Percentiles rank a stretch among this genome's conserved stretches.
Conservation (phyloP, 2,888 invertebrate genomes). For the Orthosia incerta region DNA sequence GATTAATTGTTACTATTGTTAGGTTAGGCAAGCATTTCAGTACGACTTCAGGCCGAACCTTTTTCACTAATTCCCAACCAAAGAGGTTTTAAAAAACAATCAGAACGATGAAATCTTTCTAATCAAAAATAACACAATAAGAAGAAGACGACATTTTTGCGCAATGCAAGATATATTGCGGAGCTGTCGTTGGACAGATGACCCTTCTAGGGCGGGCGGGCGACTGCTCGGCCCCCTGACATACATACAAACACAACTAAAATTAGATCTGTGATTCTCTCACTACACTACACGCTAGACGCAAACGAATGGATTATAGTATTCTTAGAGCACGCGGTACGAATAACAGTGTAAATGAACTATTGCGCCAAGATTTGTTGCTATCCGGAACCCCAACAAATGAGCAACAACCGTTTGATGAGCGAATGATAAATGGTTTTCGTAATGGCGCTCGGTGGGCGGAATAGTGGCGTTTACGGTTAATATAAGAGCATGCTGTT, state of each 20-base stretch:
- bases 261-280: conserved; percentile 86
- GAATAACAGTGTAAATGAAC: conserved; percentile 79
- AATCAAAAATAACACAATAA: background rate
- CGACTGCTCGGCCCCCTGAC: conserved; percentile 86
- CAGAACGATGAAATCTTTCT: background rate
- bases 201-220: conserved; percentile 87
- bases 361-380: conserved; percentile 71
- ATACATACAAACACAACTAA: conserved; percentile 88
- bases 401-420: conserved; percentile 62
- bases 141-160: conserved; percentile 30
- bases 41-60: background rate
- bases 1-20: background rate
- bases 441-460: conserved; percentile 49
- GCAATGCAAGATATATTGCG: conserved; percentile 49
- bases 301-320: conserved; percentile 82
- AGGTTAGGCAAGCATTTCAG: background rate
- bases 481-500: conserved; percentile 25
- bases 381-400: conserved; percentile 68
- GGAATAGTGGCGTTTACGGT: conserved; percentile 15
- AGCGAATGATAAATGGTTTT: conserved; percentile 58
- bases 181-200: conserved; percentile 75
- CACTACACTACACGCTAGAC: conserved; percentile 84
- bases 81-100: background rate
- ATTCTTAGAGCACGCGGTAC: conserved; percentile 78
- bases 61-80: background rate